Evolutionary conservation across 2,888 invertebrate genomes (phyloP).

Genomic region (Calameuta filiformis): DNA sequence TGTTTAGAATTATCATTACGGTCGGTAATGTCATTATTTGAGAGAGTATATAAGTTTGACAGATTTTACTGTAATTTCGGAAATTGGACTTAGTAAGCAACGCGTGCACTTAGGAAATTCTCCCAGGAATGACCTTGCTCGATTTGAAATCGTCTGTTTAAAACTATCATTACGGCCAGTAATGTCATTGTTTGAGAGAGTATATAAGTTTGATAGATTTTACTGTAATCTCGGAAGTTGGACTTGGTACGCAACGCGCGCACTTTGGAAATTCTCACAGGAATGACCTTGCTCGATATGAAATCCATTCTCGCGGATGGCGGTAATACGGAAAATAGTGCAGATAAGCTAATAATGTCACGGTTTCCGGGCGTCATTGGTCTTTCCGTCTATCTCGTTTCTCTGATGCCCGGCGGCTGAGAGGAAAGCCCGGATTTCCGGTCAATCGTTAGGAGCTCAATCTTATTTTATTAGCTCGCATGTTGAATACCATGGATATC

Average conservation of each 20-base stretch:
- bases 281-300: background rate
- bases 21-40: background rate
- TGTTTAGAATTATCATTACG: too few relatives aligned
- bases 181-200: background rate
- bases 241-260: too few relatives aligned
- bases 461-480: background rate
- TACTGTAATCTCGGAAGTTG: background rate
- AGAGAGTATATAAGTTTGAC: background rate
- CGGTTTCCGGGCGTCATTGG: conserved; percentile 27
- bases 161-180: too few relatives aligned
- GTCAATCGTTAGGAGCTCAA: background rate
- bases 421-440: conserved; percentile 29
- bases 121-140: background rate
- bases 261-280: background rate
- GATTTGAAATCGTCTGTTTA: background rate
- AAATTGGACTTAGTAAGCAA: background rate
- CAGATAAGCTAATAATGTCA: conserved; percentile 27
- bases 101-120: background rate
- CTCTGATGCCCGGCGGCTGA: conserved; percentile 18
- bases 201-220: background rate
- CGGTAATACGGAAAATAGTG: background rate
- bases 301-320: background rate
- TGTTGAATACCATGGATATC: background rate
- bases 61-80: background rate
- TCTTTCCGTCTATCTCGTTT: conserved; percentile 9